Conservation (phyloP, 2,113 vertebrate genomes). For the Salvelinus namaycush region DNA sequence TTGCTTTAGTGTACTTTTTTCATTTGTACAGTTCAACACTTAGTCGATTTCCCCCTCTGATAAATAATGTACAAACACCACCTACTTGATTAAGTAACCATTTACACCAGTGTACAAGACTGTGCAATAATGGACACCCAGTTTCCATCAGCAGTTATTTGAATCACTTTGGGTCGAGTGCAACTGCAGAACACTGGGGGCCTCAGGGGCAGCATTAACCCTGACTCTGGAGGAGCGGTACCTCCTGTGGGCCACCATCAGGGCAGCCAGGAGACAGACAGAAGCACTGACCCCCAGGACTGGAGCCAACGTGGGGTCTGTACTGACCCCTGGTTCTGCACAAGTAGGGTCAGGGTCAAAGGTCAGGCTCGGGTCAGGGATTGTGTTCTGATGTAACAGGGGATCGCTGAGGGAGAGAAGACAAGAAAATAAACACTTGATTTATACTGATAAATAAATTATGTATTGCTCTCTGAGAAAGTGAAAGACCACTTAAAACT, state of each 20-base stretch:
- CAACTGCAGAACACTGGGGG: conserved; percentile 16
- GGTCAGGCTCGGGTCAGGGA: not conserved
- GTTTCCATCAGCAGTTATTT: not conserved
- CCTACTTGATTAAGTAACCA: too few relatives aligned
- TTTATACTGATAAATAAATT: not conserved
- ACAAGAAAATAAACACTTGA: not conserved
- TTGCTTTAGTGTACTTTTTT: too few relatives aligned
- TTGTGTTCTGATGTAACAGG: conserved; percentile 25
- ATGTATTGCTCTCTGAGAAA: not conserved
- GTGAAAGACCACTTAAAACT: not conserved
- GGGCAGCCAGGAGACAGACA: conserved; percentile 37
- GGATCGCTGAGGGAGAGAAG: not conserved
- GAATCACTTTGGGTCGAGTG: not conserved
- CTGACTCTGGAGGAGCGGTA: conserved; percentile 32
- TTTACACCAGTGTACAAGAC: too few relatives aligned
- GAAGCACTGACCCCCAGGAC: conserved; percentile 37
- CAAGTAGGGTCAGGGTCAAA: not conserved
- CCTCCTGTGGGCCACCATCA: conserved; percentile 40
- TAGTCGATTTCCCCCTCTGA: too few relatives aligned
- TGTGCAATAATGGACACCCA: not conserved
- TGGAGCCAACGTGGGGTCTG: not conserved
- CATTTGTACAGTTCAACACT: too few relatives aligned
- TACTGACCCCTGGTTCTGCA: not conserved
- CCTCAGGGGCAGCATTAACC: conserved; percentile 36
- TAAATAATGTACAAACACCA: too few relatives aligned